A percentile compares a stretch with the other conserved stretches of the same genome.
phyloP scores from a whole-genome alignment of 2,797 vertebrate genomes.

The Chromis chromis region DNA sequence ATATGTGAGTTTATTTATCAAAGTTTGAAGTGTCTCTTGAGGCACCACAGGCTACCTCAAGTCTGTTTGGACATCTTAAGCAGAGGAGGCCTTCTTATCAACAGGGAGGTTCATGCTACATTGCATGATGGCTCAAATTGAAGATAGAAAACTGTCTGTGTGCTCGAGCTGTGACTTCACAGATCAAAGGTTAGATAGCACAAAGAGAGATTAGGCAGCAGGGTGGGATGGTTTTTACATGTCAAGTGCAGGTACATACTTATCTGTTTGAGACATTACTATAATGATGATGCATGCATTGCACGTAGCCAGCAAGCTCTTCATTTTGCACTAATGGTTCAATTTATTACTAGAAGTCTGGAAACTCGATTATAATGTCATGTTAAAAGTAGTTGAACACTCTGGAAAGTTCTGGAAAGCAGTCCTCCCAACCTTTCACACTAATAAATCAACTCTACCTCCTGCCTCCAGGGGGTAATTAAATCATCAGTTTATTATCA shows the following conservation, averaged over 20 bases:
- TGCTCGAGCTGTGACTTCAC: constrained; percentile 18
- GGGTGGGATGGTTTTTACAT: no score
- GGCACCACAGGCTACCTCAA: not conserved
- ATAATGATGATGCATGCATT: not conserved
- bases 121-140: constrained; percentile 7
- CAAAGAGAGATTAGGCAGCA: not conserved
- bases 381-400: not conserved
- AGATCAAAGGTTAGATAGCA: constrained; percentile 27
- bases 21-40: not conserved
- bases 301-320: not conserved
- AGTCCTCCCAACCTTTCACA: not conserved
- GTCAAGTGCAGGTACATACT: no score
- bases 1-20: not conserved
- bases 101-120: not conserved
- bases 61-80: not conserved
- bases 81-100: constrained; percentile 10
- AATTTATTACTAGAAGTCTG: not conserved
- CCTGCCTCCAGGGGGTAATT: constrained; percentile 5
- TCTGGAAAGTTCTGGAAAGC: constrained; percentile 21
- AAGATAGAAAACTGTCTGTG: constrained; percentile 6
- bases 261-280: no score
- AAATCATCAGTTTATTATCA: constrained; percentile 34
- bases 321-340: not conserved
- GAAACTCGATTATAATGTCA: not conserved
- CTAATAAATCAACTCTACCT: constrained; percentile 10